Evolutionary conservation across 2,797 vertebrate species (phyloP).

Genomic region (Darevskia mixta): DNA sequence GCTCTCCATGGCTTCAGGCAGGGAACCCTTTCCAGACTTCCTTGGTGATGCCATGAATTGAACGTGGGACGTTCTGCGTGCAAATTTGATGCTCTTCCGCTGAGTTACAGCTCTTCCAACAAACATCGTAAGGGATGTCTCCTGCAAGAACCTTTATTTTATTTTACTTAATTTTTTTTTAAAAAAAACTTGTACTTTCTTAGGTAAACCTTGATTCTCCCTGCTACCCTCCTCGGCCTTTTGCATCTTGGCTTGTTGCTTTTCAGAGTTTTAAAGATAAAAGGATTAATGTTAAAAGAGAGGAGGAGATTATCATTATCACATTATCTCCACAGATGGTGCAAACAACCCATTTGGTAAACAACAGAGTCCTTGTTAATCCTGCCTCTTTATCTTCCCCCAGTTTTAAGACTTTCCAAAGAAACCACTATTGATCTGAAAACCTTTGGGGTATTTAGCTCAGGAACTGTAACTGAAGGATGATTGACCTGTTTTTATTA

Average conservation of each 20-base stretch:
- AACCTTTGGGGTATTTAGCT: conserved; percentile 28
- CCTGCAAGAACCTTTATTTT: no score
- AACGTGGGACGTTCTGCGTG: no score
- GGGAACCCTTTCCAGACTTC: no score
- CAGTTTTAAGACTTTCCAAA: conserved; percentile 36
- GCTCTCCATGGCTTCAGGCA: no score
- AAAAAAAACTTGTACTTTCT: background rate
- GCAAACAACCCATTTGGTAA: conserved; percentile 34
- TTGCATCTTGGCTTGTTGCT: conserved; percentile 22
- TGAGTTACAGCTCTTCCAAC: no score
- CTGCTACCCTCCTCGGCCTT: background rate
- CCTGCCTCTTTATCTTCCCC: conserved; percentile 48
- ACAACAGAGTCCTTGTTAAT: conserved; percentile 24
- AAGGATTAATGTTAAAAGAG: conserved; percentile 42
- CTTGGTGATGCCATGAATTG: no score
- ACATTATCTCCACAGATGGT: conserved; percentile 28
- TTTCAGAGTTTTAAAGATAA: background rate
- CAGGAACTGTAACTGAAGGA: conserved; percentile 20
- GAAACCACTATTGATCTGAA: conserved; percentile 52
- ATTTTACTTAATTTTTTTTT: background rate
- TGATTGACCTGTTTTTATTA: conserved; percentile 48
- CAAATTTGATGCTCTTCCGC: no score
- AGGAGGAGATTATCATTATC: conserved; percentile 6
- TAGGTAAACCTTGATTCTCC: background rate
- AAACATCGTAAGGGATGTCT: no score